These are phyloP conservation scores for Spheniscus mendiculus DNA, from an alignment of 2,113 vertebrate genomes.

Conservation along the genomic window DNA sequence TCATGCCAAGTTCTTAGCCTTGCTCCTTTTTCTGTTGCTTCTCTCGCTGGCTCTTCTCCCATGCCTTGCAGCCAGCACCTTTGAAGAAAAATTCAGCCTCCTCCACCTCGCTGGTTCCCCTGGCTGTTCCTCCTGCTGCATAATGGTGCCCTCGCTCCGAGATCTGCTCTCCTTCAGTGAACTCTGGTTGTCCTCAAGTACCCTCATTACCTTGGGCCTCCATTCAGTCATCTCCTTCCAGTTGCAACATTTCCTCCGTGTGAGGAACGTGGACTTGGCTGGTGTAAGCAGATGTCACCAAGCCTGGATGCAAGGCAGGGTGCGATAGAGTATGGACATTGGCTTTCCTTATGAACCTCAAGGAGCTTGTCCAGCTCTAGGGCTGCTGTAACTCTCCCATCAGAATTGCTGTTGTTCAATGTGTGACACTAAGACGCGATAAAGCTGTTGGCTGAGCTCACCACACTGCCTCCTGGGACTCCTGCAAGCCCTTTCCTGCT, in stretches of 20 bases:
- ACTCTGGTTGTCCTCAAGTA: not conserved
- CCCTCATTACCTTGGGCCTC: not conserved
- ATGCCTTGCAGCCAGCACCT: conserved; percentile 42
- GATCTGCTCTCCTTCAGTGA: conserved; percentile 23
- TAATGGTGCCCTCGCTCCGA: not conserved
- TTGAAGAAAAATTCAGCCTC: conserved; percentile 20
- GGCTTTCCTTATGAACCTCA: not conserved
- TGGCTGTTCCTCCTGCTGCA: not conserved
- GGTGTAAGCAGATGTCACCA: not conserved
- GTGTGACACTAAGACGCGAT: not conserved
- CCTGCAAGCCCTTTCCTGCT: not conserved
- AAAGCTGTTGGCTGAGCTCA: not conserved
- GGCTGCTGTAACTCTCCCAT: not conserved
- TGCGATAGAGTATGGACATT: fast-evolving
- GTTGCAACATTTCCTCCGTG: fast-evolving
- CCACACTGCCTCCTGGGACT: not conserved
- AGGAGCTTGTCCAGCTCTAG: not conserved
- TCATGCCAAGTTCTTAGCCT: conserved; percentile 13
- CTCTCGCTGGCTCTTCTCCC: conserved; percentile 37
- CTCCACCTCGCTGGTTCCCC: not conserved
- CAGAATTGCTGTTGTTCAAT: not conserved
- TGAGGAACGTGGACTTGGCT: fast-evolving
- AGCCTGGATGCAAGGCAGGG: not conserved
- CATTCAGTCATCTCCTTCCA: not conserved
- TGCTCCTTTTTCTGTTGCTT: not conserved